Conservation (phyloP, 2,113 vertebrate genomes). For the Dicerorhinus sumatrensis region DNA sequence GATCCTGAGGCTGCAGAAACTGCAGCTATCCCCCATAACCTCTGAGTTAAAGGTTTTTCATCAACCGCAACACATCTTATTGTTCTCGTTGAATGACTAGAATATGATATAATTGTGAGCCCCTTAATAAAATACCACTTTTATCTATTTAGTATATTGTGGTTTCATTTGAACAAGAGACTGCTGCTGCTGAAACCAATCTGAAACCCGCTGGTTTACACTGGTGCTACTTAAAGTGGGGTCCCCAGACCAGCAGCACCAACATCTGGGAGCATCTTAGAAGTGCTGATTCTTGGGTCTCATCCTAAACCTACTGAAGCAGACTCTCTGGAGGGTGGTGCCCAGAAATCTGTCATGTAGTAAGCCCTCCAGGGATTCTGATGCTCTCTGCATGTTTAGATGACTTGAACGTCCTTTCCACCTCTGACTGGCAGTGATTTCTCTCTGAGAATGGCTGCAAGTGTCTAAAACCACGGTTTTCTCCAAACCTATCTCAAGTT, state of each 20-base stretch:
- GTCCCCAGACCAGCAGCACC: background rate
- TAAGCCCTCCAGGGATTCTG: background rate
- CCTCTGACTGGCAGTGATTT: background rate
- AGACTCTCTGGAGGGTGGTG: background rate
- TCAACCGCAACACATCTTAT: background rate
- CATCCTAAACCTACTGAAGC: background rate
- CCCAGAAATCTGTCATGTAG: background rate
- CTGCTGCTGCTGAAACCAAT: background rate
- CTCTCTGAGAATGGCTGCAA: background rate
- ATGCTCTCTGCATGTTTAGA: background rate
- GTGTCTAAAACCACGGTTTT: constrained; percentile 35
- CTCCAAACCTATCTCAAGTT: background rate
- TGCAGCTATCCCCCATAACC: background rate
- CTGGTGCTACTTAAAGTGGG: background rate
- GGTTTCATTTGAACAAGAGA: background rate
- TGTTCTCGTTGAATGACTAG: background rate
- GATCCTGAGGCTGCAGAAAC: background rate
- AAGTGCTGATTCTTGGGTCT: background rate
- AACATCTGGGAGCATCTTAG: background rate
- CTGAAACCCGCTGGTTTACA: background rate
- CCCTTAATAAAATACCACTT: background rate
- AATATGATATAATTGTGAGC: background rate
- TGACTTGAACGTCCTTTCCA: background rate
- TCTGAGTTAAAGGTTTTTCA: constrained; percentile 6
- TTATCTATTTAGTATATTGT: background rate